A percentile compares a stretch with the other conserved stretches of the same genome.
These are phyloP conservation scores for Pitta sordida DNA, from an alignment of 2,113 vertebrate species.

Conservation along the genomic window DNA sequence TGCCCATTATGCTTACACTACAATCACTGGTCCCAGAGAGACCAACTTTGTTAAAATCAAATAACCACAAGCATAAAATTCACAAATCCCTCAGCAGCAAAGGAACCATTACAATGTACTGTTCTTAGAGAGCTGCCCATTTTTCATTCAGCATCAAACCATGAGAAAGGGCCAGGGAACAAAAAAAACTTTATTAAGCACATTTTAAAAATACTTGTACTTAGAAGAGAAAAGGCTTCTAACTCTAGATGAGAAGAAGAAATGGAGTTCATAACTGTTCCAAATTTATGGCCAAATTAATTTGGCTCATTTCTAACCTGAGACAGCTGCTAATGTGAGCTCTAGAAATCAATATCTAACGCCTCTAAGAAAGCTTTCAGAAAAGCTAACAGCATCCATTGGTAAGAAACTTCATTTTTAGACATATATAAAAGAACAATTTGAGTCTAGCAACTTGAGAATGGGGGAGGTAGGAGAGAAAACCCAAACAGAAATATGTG, in stretches of 20 bases:
- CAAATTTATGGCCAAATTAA: not conserved
- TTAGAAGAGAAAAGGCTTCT: not conserved
- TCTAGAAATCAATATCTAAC: not conserved
- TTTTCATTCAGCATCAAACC: slow-evolving; percentile 6
- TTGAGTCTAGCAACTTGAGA: slow-evolving; percentile 38
- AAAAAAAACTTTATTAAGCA: not conserved
- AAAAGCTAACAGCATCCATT: not conserved
- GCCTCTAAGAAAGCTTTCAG: not conserved
- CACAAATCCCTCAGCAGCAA: slow-evolving; percentile 39
- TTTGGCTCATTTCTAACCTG: not conserved
- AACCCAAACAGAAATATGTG: slow-evolving; percentile 13
- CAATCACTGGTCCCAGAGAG: not conserved
- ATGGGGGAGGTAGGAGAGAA: slow-evolving; percentile 36
- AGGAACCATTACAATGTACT: not conserved
- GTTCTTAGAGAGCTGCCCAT: not conserved
- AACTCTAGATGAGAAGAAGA: not conserved
- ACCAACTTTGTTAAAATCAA: not conserved
- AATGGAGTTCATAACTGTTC: not conserved
- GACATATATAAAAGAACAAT: slow-evolving; percentile 29
- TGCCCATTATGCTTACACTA: slow-evolving; percentile 31
- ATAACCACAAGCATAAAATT: slow-evolving; percentile 37
- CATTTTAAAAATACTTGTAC: not conserved
- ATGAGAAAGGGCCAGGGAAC: not conserved
- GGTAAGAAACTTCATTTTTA: not conserved
- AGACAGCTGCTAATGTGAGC: not conserved